Evolutionary conservation across 2,888 invertebrate species (phyloP), one percentile per base, ranked within the genome.

Genomic region (Yponomeuta plumbellus): DNA sequence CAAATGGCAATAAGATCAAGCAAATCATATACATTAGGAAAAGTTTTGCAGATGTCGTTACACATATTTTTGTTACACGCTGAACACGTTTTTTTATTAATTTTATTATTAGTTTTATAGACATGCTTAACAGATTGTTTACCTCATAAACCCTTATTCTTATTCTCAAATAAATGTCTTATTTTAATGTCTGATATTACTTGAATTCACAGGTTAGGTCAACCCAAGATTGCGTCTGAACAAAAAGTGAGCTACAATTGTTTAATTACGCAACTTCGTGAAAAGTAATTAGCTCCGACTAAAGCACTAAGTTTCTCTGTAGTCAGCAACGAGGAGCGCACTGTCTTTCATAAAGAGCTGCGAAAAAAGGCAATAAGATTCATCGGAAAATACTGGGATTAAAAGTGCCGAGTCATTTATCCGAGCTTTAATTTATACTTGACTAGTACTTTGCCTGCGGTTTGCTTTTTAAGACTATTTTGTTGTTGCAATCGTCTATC

Each of bases 351-450:
- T 78, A 81, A 84, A 86, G 82, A n/a, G 23, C 61, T 34, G 79
- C 78, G 76, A 74, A 72, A 76, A 81, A 76, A 74, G 73, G 79
- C 76, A 80, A 78, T 77, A 80, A 80, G 75, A 74, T 64, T 56
- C 62, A 68, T 40, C 21, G 70, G 80, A 78, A 79, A 79, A 78
- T 81, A 77, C 77, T 74, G 73, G 79, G 84, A 85, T 85, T 84
- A 84, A 87, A 85, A 88, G 80, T 77, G 81, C 76, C 76, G 76
- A 81, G 77, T 84, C 84, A 85, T 86, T 86, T 84, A 83, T 84
- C 78, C 74, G 71, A 78, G 81, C 77, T 86, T 89, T 90, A 89
- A 91, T 91, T 34, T 89, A 87, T 88, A 81, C 81, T 59, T 17
- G 44, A 52, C 44, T 52, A 17, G 44, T 52, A 3, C 39, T 59